Percentiles rank a stretch among this genome's conserved stretches.
Evolutionary conservation across 2,113 vertebrate species (phyloP).

Genomic region (Bathybates hornii): DNA sequence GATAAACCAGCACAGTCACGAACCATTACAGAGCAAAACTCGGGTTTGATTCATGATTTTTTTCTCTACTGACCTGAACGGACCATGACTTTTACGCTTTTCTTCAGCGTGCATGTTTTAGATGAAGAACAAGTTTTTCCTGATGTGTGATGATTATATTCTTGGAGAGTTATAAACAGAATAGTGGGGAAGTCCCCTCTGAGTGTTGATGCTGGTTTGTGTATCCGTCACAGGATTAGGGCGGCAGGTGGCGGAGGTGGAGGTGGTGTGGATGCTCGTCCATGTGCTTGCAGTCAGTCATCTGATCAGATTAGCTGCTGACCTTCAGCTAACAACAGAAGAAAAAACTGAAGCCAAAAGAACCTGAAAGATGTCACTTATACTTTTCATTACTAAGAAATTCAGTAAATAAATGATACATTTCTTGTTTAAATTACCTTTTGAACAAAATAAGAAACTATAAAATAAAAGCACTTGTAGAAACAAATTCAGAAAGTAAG

Average conservation of each 20-base stretch:
- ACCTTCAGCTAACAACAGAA: neutral
- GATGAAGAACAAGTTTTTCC: neutral
- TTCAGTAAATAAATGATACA: neutral
- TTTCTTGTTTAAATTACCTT: neutral
- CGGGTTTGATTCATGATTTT: neutral
- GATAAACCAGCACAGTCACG: neutral
- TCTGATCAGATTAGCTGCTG: conserved; percentile 43
- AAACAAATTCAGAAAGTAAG: neutral
- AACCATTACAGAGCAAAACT: neutral
- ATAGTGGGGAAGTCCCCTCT: conserved; percentile 46
- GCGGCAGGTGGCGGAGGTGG: conserved; percentile 26
- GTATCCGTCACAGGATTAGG: conserved; percentile 42
- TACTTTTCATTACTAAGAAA: neutral
- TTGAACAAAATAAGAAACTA: neutral
- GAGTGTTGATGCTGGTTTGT: neutral
- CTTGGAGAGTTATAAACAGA: neutral
- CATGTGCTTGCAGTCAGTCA: neutral
- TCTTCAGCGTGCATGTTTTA: neutral
- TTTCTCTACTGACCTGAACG: neutral
- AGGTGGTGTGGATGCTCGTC: neutral
- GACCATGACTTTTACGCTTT: neutral
- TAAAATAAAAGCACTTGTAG: neutral
- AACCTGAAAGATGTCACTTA: neutral
- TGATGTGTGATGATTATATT: neutral
- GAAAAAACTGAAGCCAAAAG: neutral